Evolutionary conservation across 2,113 vertebrate species (phyloP).

Genomic region (Fulica atra): DNA sequence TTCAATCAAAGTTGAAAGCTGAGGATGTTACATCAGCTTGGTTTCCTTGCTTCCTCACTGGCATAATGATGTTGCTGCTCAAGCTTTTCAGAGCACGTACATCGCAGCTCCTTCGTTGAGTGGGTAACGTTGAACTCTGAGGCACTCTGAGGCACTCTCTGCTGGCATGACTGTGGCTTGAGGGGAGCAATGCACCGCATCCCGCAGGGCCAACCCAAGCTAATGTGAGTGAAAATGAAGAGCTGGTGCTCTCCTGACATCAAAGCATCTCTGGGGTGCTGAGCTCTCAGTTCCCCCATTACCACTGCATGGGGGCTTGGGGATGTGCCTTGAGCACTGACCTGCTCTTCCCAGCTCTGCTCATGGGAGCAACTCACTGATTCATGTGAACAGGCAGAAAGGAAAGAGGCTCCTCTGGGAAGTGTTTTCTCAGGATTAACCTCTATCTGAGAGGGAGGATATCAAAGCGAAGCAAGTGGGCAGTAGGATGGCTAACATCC

Average conservation of each 20-base stretch:
- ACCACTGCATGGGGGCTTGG: fast-evolving
- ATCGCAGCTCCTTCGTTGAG: neutral
- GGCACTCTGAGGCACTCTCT: neutral
- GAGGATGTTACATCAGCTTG: neutral
- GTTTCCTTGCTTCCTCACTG: neutral
- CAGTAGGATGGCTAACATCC: neutral
- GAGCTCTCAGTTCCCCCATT: neutral
- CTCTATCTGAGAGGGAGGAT: neutral
- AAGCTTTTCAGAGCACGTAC: neutral
- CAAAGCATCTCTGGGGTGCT: neutral
- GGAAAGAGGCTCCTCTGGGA: neutral
- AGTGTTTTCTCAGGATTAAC: neutral
- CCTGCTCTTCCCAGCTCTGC: neutral
- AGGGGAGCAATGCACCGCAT: neutral
- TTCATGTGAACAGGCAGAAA: neutral
- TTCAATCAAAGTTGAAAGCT: neutral
- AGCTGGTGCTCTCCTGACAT: neutral
- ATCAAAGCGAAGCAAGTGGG: neutral
- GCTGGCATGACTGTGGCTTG: neutral
- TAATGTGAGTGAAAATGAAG: neutral
- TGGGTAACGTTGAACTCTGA: neutral
- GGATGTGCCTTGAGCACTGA: neutral
- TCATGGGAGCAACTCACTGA: fast-evolving
- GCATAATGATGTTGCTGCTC: neutral
- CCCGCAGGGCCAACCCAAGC: neutral